phyloP scores from a whole-genome alignment of 2,888 invertebrate species.

The Papilio elwesi region DNA sequence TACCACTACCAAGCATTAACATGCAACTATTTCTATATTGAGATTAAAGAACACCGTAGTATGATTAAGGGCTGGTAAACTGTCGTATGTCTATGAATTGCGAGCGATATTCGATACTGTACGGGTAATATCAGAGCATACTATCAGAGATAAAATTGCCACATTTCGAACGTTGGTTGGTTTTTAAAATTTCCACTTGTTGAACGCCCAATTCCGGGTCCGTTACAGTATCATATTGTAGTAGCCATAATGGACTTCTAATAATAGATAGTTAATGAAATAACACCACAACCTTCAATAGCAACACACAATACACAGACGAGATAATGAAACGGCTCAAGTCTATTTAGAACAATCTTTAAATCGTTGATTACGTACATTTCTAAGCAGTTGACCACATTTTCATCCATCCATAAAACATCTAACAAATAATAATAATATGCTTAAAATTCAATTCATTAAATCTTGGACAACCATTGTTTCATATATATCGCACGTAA shows the following conservation, averaged over 20 bases:
- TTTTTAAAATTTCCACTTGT: neutral
- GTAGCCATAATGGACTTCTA: neutral
- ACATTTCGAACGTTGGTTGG: too few species aligned
- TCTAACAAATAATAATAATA: neutral
- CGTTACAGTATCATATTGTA: too few species aligned
- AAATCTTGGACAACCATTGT: too few species aligned
- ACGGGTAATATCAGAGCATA: neutral
- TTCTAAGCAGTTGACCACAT: neutral
- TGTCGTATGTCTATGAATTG: neutral
- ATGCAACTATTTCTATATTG: neutral
- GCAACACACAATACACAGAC: neutral
- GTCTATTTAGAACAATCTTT: neutral
- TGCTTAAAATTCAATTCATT: neutral
- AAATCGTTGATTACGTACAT: neutral
- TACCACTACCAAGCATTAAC: neutral
- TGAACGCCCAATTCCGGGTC: too few species aligned
- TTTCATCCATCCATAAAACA: neutral
- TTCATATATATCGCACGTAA: neutral
- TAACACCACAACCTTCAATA: neutral
- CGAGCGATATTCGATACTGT: neutral
- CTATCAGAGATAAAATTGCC: neutral
- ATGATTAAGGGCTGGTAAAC: neutral
- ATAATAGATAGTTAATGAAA: neutral
- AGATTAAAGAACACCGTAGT: neutral
- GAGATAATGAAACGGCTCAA: neutral